Evolutionary conservation across 2,888 invertebrate species (phyloP).

Genomic region (Busseola fusca): DNA sequence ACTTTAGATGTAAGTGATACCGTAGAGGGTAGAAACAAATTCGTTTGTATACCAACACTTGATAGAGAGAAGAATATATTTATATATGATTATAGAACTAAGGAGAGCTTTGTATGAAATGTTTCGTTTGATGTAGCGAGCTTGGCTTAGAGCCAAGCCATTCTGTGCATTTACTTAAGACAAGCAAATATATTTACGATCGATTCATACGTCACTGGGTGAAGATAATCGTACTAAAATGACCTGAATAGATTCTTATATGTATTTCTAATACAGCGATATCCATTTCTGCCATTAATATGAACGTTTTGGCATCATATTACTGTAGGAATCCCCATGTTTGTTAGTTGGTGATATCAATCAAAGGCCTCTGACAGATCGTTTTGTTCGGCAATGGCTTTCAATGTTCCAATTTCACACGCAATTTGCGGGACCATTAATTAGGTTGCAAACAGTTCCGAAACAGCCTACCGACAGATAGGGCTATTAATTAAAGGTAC

Average conservation of each 20-base stretch:
- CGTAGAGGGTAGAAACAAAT: conserved; percentile 78
- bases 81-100: conserved; percentile 87
- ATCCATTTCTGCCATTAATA: not conserved
- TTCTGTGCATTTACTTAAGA: conserved; percentile 72
- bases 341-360: conserved; percentile 27
- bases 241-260: conserved; percentile 18
- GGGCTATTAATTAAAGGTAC: conserved; percentile 36
- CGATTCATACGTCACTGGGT: conserved; percentile 51
- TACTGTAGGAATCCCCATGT: not conserved
- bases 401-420: conserved; percentile 47
- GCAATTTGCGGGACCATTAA: conserved; percentile 49
- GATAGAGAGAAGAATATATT: conserved; percentile 84
- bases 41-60: conserved; percentile 83
- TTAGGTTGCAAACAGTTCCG: conserved; percentile 30
- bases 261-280: conserved; percentile 25
- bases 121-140: conserved; percentile 55
- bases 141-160: conserved; percentile 71
- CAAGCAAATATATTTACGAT: conserved; percentile 48
- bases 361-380: conserved; percentile 50
- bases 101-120: conserved; percentile 85
- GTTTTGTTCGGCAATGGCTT: conserved; percentile 42
- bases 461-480: conserved; percentile 29
- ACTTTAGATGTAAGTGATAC: conserved; percentile 83
- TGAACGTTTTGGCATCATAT: not conserved
- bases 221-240: conserved; percentile 37